phyloP scores from a whole-genome alignment of 2,888 invertebrate species.

The Nomada hirtipes region DNA sequence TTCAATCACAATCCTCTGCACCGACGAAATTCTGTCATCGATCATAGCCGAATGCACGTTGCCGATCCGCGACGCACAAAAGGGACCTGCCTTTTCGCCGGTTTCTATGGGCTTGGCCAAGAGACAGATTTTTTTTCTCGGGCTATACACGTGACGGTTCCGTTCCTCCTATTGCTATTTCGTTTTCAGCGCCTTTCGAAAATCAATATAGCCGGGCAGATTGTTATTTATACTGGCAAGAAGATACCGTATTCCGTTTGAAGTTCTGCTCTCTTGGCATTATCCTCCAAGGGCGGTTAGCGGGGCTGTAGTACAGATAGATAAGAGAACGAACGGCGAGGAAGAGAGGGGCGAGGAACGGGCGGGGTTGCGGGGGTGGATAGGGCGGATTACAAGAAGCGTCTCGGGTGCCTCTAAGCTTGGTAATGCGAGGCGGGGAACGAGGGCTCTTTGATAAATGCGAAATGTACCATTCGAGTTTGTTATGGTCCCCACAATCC shows the following conservation, averaged over 20 bases:
- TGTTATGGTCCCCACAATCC: constrained; percentile 73
- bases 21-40: constrained; percentile 49
- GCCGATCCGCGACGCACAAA: constrained; percentile 47
- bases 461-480: constrained; percentile 75
- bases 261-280: constrained; percentile 70
- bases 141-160: constrained; percentile 20
- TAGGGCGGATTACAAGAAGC: constrained; percentile 74
- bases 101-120: not conserved
- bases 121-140: not conserved
- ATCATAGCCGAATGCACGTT: constrained; percentile 33
- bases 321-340: constrained; percentile 38
- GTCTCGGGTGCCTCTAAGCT: constrained; percentile 72
- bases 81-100: constrained; percentile 14
- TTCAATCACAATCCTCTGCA: constrained; percentile 45
- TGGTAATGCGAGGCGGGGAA: constrained; percentile 68
- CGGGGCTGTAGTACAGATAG: constrained; percentile 56
- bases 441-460: constrained; percentile 75
- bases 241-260: constrained; percentile 72
- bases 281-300: constrained; percentile 69
- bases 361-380: constrained; percentile 33
- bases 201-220: constrained; percentile 67
- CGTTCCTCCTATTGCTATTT: constrained; percentile 26
- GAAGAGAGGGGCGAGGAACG: constrained; percentile 12
- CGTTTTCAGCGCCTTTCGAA: constrained; percentile 49
- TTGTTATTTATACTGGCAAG: constrained; percentile 72